Evolutionary conservation across 2,888 invertebrate species (phyloP), one percentile per base, ranked within the genome.

Genomic region (Tetranychus truncatus): DNA sequence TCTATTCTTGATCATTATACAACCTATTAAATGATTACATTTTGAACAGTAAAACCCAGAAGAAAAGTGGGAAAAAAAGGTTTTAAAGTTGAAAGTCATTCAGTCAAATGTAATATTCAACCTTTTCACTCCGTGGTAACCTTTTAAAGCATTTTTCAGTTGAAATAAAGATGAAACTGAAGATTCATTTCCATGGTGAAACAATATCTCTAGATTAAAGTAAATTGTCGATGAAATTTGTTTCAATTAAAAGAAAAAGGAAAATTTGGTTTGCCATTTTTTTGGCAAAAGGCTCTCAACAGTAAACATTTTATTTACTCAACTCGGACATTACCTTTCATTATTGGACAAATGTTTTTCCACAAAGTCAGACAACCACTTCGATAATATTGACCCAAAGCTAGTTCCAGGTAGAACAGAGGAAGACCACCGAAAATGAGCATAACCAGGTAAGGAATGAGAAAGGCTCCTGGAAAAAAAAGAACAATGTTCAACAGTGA

Each of bases 361-460:
- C 95, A 95, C 77, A 95, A 89, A 72, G 92, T 91, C 77, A 95
- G 87, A 78, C 93, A 93, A 74, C 95, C 95, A 81, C 90, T 89
- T 78, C 91, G 87, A 82, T 95, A 93, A 84, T 90, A 95, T 84
- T 95, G 95, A 11, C 95, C 95, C 78, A 95, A 84, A 0, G 94
- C 93, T 81, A 95, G 84, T 84, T 95, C 95, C 91, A 95, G 91
- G 84, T 92, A 95, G 85, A 95, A 95, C 7, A 95, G 85, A 0
- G 95, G 95, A 73, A 95, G 86, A 7, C 95, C 95, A 8, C 93
- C 94, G 80, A 95, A 91, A 78, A 94, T 84, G 82, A 95, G 86
- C 92, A 95, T 95, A 78, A 93, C 86, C 81, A 90, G 88, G 85
- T 95, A 95, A 0, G 95, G 95, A 79, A 95, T 92, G 77, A 95